Conservation (phyloP, 2,113 vertebrate genomes). For the Xenopus tropicalis region DNA sequence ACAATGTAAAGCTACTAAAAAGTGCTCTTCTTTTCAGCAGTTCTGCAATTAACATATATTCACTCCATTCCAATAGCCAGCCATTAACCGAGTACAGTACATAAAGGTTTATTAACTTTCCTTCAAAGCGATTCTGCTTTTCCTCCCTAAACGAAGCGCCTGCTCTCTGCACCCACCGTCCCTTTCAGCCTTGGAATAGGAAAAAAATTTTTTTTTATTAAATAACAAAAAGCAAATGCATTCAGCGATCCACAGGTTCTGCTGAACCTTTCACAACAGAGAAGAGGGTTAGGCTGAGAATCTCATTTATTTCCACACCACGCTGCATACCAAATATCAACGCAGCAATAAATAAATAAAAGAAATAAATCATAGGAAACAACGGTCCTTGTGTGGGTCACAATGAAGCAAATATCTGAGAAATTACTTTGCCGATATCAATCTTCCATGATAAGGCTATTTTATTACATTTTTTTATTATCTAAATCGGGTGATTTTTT, state of each 20-base stretch:
- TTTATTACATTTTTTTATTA: conserved; percentile 5
- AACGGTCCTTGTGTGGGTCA: conserved; percentile 1
- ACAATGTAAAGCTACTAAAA: too few relatives aligned
- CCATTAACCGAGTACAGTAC: too few relatives aligned
- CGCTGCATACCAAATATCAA: conserved; percentile 14
- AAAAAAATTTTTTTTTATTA: background rate
- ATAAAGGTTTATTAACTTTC: too few relatives aligned
- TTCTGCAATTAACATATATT: too few relatives aligned
- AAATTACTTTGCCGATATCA: conserved; percentile 15
- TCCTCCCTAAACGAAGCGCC: background rate
- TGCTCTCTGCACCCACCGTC: background rate
- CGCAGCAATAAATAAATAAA: conserved; percentile 12
- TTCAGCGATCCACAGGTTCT: background rate
- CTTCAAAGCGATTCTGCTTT: too few relatives aligned
- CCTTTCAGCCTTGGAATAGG: background rate
- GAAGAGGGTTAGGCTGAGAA: background rate
- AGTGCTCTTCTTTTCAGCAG: too few relatives aligned
- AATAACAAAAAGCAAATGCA: background rate
- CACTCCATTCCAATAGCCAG: too few relatives aligned
- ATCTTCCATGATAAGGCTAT: background rate
- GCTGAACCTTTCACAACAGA: background rate
- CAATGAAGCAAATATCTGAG: conserved; percentile 11
- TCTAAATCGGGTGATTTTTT: background rate
- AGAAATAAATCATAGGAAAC: conserved; percentile 20
- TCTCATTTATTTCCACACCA: conserved; percentile 9